phyloP scores from a whole-genome alignment of 2,113 vertebrate genomes.

The Typhlomys cinereus region DNA sequence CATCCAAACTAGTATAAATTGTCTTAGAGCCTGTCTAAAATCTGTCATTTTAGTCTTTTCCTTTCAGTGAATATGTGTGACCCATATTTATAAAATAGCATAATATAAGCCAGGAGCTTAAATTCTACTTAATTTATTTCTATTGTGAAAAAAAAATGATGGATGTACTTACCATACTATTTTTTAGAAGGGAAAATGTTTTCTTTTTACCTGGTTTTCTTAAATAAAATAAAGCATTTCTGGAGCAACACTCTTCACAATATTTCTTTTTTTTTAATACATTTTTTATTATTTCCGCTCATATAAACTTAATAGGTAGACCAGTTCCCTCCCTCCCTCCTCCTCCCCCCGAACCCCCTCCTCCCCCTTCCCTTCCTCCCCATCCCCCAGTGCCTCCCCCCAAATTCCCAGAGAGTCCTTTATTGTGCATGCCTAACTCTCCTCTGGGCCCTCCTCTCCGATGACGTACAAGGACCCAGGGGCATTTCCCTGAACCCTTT shows the following conservation, averaged over 20 bases:
- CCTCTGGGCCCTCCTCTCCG: too few species aligned
- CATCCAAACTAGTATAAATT: neutral
- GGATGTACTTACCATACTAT: slow-evolving; percentile 16
- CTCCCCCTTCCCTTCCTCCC: too few species aligned
- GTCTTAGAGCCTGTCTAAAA: neutral
- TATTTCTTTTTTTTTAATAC: too few species aligned
- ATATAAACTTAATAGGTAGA: too few species aligned
- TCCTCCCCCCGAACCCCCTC: too few species aligned
- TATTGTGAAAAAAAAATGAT: slow-evolving; percentile 37
- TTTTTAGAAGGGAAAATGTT: slow-evolving; percentile 14
- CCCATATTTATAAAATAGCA: slow-evolving; percentile 68
- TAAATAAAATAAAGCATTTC: slow-evolving; percentile 57
- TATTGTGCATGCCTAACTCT: too few species aligned
- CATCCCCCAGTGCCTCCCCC: too few species aligned
- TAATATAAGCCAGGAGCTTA: slow-evolving; percentile 69
- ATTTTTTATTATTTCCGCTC: too few species aligned
- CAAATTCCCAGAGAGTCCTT: too few species aligned
- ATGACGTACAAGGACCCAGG: too few species aligned
- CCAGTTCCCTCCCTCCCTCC: too few species aligned
- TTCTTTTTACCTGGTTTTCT: slow-evolving; percentile 40
- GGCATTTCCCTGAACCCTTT: too few species aligned
- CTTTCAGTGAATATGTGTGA: slow-evolving; percentile 48
- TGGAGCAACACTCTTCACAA: neutral
- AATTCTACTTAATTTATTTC: slow-evolving; percentile 65
- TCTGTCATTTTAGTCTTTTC: slow-evolving; percentile 15